Base-by-base conservation (phyloP, 2,888 invertebrate species). In the Tenthredo amoena region DNA sequence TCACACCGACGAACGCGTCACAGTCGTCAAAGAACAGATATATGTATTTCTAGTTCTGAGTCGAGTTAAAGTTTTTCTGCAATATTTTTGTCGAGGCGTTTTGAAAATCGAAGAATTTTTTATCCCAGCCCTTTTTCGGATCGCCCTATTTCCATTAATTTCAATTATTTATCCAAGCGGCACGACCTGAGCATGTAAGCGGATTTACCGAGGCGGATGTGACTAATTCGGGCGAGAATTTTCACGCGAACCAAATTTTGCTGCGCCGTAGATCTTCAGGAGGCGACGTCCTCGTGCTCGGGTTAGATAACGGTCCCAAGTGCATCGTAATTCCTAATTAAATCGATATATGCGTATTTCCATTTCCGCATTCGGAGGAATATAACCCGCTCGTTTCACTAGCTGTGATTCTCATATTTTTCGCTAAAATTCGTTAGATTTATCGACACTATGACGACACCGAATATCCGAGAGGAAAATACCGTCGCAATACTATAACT, bases 291-390 rank as follows among this genome's bases (percentile, higher is more conserved):
- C 81, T 50, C 40, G 79, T 21, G 12, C 21, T 79, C 79, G 62
- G 37, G 37, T 81, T 81, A 40, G 58, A 81, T 62, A 62, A 62
- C 79, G 79, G 21, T 81, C 79, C 58, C 79, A 62, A 18, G 62
- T 81, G 79, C 62, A 37, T 81, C 79, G 79, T 58, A 81, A 81
- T 81, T 62, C 37, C 81, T 58, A 81, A 81, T 81, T 81, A 62
- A 62, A 79, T 62, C 62, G 62, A 81, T 50, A n/a, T 55, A 77
- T 62, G 5, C 3, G 15, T 81, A 37, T 50, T 34, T 58, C 43
- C 58, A 21, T 15, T 37, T 31, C 10, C 31, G 31, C 6, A 18
- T 50, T 31, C 31, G 55, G n/a, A n/a, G 26, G 31, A n/a, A 34
- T 31, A 40, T 62, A 81, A 58, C 81, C 26, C 26, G 55, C 12